Evolutionary conservation across 2,888 invertebrate genomes (phyloP).

Genomic region (Ferdinandea cuprea): DNA sequence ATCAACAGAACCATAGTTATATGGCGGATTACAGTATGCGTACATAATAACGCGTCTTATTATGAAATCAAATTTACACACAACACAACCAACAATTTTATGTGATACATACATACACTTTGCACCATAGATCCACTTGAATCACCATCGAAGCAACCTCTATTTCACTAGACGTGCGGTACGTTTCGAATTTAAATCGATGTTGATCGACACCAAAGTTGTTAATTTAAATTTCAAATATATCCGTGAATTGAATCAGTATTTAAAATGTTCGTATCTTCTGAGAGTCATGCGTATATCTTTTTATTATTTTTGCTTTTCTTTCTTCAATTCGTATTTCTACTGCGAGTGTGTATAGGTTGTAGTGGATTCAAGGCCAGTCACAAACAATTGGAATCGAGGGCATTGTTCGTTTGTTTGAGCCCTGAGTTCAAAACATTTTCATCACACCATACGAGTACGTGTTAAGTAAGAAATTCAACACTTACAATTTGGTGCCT

Average conservation of each 20-base stretch:
- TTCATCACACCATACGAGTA: conserved; percentile 29
- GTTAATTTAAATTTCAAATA: conserved; percentile 56
- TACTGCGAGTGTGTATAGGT: background rate
- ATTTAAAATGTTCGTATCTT: conserved; percentile 28
- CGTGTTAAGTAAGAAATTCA: conserved; percentile 27
- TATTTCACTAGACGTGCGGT: conserved; percentile 10
- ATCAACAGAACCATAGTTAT: conserved; percentile 4
- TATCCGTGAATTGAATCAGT: conserved; percentile 63
- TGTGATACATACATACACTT: conserved; percentile 3
- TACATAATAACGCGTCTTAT: conserved; percentile 20
- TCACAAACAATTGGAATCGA: conserved; percentile 45
- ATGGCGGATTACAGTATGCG: conserved; percentile 12
- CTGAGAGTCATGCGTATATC: background rate
- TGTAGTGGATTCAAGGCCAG: conserved; percentile 54
- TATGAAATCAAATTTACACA: conserved; percentile 54
- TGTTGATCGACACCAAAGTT: conserved; percentile 39
- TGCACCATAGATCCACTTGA: conserved; percentile 48
- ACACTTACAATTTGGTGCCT: conserved; percentile 7
- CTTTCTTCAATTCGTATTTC: conserved; percentile 9
- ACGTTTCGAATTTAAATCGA: conserved; percentile 42
- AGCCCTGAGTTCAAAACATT: conserved; percentile 12
- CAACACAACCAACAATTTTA: background rate
- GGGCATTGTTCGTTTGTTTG: conserved; percentile 47
- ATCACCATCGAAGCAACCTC: conserved; percentile 18
- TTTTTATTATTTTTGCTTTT: conserved; percentile 4